Base-by-base conservation (phyloP, 2,888 invertebrate genomes). In the Diachrysia chrysitis region DNA sequence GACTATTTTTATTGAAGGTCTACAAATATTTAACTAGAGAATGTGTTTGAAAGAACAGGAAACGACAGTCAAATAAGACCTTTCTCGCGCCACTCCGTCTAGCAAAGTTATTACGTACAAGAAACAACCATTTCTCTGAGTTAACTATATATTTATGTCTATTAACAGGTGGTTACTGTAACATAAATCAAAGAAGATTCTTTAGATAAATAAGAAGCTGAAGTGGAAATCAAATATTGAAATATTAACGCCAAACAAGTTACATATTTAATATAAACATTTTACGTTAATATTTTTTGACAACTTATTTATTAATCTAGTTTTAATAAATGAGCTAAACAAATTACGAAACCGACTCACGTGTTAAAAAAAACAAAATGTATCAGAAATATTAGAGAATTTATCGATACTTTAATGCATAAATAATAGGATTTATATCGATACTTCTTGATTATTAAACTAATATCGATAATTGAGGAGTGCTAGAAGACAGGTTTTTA, bases 41-140 rank as follows among this genome's bases (percentile, higher is more conserved):
- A 42, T n/a, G n/a, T 42, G 42, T 7, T n/a, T 42, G n/a, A n/a
- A 6, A 42, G n/a, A 42, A n/a, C 16, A n/a, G 42, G 42, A 42
- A 42, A n/a, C 42, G 7, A 14, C 12, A 32, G 6, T 0, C n/a
- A n/a, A n/a, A 7, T 42, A 42, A 42, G 42, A 42, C n/a, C 42
- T 42, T 42, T 42, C 42, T 42, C 42, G 42, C 42, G 42, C n/a
- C 42, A 42, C 42, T n/a, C 42, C n/a, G 42, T 42, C 42, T 42
- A n/a, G 42, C 42, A 42, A n/a, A 42, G n/a, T 42, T 42, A n/a
- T 42, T 42, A 42, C 42, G n/a, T 42, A 42, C n/a, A n/a, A 16
- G 42, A 42, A n/a, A 42, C 42, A 42, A 42, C 4, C 37, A 37
- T 37, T 37, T 42, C n/a, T 42, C 6, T n/a, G n/a, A 42, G 42